phyloP scores from a whole-genome alignment of 2,888 invertebrate species.

The Scelioninae gen. 1 region DNA sequence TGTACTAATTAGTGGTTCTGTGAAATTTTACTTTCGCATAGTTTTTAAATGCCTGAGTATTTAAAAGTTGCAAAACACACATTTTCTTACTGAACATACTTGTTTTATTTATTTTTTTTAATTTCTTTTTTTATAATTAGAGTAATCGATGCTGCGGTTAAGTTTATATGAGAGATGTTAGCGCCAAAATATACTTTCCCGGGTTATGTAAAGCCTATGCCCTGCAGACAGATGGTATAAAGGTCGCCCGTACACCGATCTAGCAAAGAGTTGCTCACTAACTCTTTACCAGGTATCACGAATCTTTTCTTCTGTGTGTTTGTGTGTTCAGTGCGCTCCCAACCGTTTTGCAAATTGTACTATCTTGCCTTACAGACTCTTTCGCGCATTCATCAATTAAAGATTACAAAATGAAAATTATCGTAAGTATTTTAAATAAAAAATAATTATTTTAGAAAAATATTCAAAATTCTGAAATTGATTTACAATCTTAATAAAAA shows the following conservation, averaged over 20 bases:
- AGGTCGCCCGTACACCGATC: slow-evolving; percentile 82
- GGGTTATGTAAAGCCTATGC: slow-evolving; percentile 82
- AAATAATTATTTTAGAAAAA: slow-evolving; percentile 4
- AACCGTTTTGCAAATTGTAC: slow-evolving; percentile 16
- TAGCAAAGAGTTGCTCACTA: slow-evolving; percentile 82
- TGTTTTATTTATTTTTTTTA: slow-evolving; percentile 8
- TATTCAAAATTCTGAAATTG: no score
- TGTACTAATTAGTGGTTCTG: no score
- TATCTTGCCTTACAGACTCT: background rate
- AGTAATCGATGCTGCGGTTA: slow-evolving; percentile 26
- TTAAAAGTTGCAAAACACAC: no score
- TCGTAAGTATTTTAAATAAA: slow-evolving; percentile 39
- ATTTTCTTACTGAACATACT: no score
- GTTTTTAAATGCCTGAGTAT: no score
- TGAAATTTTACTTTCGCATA: no score
- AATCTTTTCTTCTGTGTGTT: slow-evolving; percentile 28
- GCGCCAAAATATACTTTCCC: slow-evolving; percentile 83
- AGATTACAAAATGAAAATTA: slow-evolving; percentile 35
- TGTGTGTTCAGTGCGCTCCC: slow-evolving; percentile 21
- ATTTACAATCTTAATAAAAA: no score
- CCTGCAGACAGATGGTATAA: slow-evolving; percentile 81
- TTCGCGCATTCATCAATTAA: slow-evolving; percentile 5
- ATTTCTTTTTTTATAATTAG: slow-evolving; percentile 15
- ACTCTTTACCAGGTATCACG: slow-evolving; percentile 81
- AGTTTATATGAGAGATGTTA: slow-evolving; percentile 46